These are phyloP conservation scores for Morelia viridis DNA, from an alignment of 2,797 vertebrate genomes.

Conservation along the genomic window DNA sequence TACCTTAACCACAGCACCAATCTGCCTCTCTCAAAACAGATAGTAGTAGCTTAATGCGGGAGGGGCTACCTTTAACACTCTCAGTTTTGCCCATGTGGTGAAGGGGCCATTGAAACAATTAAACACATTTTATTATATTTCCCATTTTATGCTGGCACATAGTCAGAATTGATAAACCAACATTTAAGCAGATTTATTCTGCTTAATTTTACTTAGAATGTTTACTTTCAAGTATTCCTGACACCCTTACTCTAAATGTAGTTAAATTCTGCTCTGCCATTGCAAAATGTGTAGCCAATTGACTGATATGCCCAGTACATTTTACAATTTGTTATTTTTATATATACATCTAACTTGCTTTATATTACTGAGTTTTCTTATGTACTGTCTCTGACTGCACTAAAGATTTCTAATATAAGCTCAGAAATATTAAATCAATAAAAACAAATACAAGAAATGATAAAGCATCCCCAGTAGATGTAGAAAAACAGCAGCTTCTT, in stretches of 20 bases:
- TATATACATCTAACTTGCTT: too few relatives aligned
- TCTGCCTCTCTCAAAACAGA: background rate
- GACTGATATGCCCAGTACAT: background rate
- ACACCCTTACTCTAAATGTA: background rate
- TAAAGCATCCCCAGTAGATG: too few relatives aligned
- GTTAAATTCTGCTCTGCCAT: background rate
- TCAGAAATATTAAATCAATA: background rate
- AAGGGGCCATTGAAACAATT: background rate
- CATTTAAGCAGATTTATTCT: background rate
- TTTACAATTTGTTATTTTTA: background rate
- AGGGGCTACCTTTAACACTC: background rate
- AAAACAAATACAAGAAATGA: background rate
- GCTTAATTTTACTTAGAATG: background rate
- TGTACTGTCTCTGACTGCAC: background rate
- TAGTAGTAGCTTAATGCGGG: background rate
- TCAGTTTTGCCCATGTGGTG: background rate
- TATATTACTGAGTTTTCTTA: background rate
- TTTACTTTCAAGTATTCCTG: background rate
- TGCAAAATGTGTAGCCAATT: background rate
- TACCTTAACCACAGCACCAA: background rate
- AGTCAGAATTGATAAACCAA: background rate
- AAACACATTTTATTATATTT: background rate
- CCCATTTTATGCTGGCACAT: background rate
- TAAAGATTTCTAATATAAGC: background rate
- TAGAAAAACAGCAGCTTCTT: background rate